phyloP scores from a whole-genome alignment of 2,797 vertebrate genomes.

The Meriones psammophilus region DNA sequence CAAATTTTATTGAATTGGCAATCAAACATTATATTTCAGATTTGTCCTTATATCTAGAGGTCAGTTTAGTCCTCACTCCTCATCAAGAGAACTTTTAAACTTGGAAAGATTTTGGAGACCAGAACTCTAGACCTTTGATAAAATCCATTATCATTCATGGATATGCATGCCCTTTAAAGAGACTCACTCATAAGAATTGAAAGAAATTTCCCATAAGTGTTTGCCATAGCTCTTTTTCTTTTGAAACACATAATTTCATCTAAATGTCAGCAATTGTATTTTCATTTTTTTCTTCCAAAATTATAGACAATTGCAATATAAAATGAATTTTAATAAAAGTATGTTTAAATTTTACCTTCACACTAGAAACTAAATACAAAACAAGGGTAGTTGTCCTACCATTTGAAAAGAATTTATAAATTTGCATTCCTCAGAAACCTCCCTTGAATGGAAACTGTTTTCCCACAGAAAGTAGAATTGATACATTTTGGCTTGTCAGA shows the following conservation, averaged over 20 bases:
- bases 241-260: background rate
- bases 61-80: background rate
- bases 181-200: background rate
- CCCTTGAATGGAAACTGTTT: background rate
- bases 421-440: background rate
- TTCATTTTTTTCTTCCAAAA: background rate
- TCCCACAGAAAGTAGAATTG: background rate
- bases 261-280: background rate
- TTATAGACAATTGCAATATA: background rate
- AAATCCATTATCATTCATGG: background rate
- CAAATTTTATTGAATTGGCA: background rate
- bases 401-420: background rate
- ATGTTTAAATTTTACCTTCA: background rate
- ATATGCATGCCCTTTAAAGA: background rate
- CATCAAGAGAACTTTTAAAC: background rate
- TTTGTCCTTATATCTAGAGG: background rate
- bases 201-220: background rate
- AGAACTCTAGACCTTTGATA: background rate
- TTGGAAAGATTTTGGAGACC: background rate
- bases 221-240: background rate
- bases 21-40: background rate
- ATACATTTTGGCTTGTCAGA: background rate
- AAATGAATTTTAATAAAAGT: background rate
- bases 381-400: background rate
- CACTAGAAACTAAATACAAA: conserved; percentile 4